Conservation (phyloP, 2,888 invertebrate species). For the Petrolisthes manimaculis region DNA sequence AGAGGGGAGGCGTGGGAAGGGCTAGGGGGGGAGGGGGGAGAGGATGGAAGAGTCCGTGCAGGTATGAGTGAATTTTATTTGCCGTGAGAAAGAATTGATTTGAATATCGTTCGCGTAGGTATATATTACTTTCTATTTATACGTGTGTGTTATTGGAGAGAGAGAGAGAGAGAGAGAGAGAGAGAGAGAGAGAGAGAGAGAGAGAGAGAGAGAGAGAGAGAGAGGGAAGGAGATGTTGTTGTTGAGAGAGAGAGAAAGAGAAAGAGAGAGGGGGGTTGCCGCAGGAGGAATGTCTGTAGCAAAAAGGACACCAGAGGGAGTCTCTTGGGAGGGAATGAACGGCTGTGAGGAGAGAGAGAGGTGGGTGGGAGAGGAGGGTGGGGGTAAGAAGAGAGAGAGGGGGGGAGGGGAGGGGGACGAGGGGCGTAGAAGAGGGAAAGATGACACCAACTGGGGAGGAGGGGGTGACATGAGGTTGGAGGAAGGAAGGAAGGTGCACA, state of each 20-base stretch:
- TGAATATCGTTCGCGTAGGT: too few relatives aligned
- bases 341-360: conserved; percentile 17
- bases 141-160: too few relatives aligned
- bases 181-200: conserved; percentile 3
- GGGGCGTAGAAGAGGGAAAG: not conserved
- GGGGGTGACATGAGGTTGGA: conserved; percentile 7
- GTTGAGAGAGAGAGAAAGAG: not conserved
- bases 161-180: not conserved
- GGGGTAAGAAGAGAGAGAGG: not conserved
- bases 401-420: not conserved
- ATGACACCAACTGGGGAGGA: not conserved
- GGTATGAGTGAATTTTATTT: not conserved
- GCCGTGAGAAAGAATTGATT: too few relatives aligned
- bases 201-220: not conserved
- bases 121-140: too few relatives aligned
- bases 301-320: not conserved
- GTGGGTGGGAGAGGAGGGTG: not conserved
- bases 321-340: not conserved
- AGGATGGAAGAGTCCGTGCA: not conserved
- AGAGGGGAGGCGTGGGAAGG: not conserved
- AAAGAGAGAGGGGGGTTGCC: not conserved
- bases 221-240: not conserved
- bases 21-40: not conserved
- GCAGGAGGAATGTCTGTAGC: not conserved
- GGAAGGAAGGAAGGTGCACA: conserved; percentile 1